Evolutionary conservation across 2,797 vertebrate genomes (phyloP), one percentile per base, ranked within the genome.

Genomic region (Thripadectes ignobilis): DNA sequence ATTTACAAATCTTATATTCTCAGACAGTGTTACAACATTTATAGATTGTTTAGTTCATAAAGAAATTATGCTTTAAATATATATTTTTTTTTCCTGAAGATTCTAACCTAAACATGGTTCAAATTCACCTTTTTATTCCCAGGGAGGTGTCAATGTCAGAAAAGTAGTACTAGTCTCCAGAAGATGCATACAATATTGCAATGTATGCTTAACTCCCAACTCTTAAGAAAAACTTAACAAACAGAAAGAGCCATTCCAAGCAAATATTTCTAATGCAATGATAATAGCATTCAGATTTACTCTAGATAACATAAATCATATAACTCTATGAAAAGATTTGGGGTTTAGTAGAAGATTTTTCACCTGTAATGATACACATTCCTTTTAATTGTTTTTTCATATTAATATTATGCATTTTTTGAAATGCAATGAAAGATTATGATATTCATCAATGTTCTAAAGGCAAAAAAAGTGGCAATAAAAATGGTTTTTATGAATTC

Each of bases 31-130:
- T 96, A 54, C 84, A 88, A 92, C 49, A 68, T 93, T 94, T 94
- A 88, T 79, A 74, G 10, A 2, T 38, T 84, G 38, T 87, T 91
- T 81, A 95, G 93, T 81, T 93, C 34, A 81, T 92, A 85, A 92
- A 88, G 36, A 93, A 86, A 71, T 85, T 78, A 83, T 32, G 23
- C 32, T 92, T 89, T 92, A 80, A 88, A 88, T 84, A 81, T 21
- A 29, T 5, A 39, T 20, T 20, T 34, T 14, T 8, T 62, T 86
- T 83, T 63, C 30, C 22, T 88, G 20, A 29, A 43, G 13, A 78
- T 19, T 67, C 32, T 81, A 79, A 15, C n/a, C 82, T 43, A 69
- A 87, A 52, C 17, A 52, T 83, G 24, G 27, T 18, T 92, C 49
- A 69, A 82, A 85, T 15, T 54, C 24, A 83, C 32, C 10, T 90